Evolutionary conservation across 1,140 invertebrate genomes (phyloP).

Genomic region (Drosophila pectinifera): DNA sequence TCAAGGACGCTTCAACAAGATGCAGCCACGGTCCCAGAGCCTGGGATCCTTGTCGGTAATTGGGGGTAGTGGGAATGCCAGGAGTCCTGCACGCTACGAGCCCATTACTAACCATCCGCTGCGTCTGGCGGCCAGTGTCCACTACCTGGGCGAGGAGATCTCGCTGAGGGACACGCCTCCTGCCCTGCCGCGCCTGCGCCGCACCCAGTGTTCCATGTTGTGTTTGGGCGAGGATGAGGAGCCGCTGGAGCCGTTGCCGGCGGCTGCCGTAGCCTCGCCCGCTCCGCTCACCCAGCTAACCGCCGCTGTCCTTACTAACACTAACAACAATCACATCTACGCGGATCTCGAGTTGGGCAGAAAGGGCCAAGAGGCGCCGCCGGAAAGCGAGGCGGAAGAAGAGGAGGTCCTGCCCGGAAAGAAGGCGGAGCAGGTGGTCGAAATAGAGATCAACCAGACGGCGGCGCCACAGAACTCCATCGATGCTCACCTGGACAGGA

Average conservation of each 20-base stretch:
- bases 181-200: slow-evolving; percentile 56
- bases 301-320: slow-evolving; percentile 64
- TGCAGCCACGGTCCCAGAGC: slow-evolving; percentile 81
- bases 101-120: slow-evolving; percentile 80
- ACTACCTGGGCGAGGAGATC: slow-evolving; percentile 71
- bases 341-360: slow-evolving; percentile 69
- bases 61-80: slow-evolving; percentile 45
- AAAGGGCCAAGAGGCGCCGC: neutral
- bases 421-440: slow-evolving; percentile 50
- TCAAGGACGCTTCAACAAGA: slow-evolving; percentile 62
- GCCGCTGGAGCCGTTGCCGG: slow-evolving; percentile 35
- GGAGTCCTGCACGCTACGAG: slow-evolving; percentile 79
- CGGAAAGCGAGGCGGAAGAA: slow-evolving; percentile 32
- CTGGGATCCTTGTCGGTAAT: slow-evolving; percentile 84
- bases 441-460: slow-evolving; percentile 73
- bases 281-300: slow-evolving; percentile 45
- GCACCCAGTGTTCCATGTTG: slow-evolving; percentile 79
- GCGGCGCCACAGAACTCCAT: slow-evolving; percentile 66
- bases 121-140: slow-evolving; percentile 76
- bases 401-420: slow-evolving; percentile 1
- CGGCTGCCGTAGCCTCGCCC: slow-evolving; percentile 27
- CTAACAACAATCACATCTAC: slow-evolving; percentile 82
- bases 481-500: slow-evolving; percentile 78
- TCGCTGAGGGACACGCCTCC: slow-evolving; percentile 40
- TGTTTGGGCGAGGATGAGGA: slow-evolving; percentile 70